A percentile compares a stretch with the other conserved stretches of the same genome.
phyloP scores from a whole-genome alignment of 2,113 vertebrate genomes.

The Gasterosteus aculeatus region DNA sequence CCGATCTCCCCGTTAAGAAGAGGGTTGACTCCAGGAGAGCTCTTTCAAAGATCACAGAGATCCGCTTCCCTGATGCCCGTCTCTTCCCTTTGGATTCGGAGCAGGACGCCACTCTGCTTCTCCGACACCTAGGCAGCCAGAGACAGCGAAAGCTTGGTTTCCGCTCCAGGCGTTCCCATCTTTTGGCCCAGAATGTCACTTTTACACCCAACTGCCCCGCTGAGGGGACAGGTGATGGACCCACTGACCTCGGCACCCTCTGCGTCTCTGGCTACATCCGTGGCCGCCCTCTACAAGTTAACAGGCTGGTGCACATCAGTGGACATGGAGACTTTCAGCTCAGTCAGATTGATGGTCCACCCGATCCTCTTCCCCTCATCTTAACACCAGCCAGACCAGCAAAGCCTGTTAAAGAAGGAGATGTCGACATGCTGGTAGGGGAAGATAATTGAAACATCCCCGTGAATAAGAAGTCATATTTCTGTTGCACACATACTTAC shows the following conservation, averaged over 20 bases:
- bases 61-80: conserved; percentile 88
- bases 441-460: neutral
- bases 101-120: conserved; percentile 86
- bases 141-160: conserved; percentile 89
- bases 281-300: conserved; percentile 84
- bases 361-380: conserved; percentile 88
- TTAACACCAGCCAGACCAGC: conserved; percentile 66
- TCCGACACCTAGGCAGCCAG: conserved; percentile 89
- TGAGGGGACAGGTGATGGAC: conserved; percentile 54
- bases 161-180: conserved; percentile 87
- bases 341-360: conserved; percentile 89
- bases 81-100: conserved; percentile 86
- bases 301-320: conserved; percentile 90
- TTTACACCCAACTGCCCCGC: conserved; percentile 78
- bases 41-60: conserved; percentile 85
- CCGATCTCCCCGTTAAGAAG: conserved; percentile 87
- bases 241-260: conserved; percentile 85
- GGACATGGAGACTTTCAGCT: conserved; percentile 96
- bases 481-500: neutral
- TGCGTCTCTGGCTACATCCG: conserved; percentile 92
- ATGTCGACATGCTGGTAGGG: conserved; percentile 83
- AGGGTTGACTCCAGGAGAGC: conserved; percentile 85
- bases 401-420: conserved; percentile 78
- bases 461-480: neutral
- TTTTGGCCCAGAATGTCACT: conserved; percentile 84